A percentile compares a stretch with the other conserved stretches of the same genome.
Conservation (phyloP, 2,888 invertebrate species). For the Copidosoma aretas region DNA sequence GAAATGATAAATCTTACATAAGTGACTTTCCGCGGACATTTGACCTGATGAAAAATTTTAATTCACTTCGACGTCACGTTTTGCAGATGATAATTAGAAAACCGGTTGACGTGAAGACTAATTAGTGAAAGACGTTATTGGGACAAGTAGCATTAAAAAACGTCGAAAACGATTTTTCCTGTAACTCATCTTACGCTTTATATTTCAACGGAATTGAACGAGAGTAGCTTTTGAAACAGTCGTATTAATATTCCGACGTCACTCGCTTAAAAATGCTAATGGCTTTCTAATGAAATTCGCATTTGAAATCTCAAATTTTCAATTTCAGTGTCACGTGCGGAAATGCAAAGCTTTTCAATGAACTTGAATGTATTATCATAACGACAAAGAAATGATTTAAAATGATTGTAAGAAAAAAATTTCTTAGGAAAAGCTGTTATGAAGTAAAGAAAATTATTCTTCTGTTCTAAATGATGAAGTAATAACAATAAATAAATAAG, state of each 20-base stretch:
- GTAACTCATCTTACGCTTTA: too few species aligned
- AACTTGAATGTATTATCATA: constrained; percentile 1
- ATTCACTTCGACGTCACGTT: not conserved
- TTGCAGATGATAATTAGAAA: not conserved
- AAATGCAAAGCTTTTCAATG: not conserved
- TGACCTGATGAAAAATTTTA: constrained; percentile 4
- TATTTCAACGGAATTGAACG: too few species aligned
- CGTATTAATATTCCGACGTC: not conserved
- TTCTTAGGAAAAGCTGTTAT: not conserved
- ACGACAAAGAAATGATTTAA: not conserved
- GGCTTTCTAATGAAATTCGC: not conserved
- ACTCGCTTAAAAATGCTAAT: constrained; percentile 1
- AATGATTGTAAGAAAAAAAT: not conserved
- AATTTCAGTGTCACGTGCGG: not conserved
- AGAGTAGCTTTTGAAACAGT: too few species aligned
- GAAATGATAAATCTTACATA: not conserved
- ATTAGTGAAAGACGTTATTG: not conserved
- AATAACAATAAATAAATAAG: not conserved
- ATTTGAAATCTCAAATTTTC: not conserved
- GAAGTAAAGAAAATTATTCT: not conserved
- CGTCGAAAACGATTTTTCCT: too few species aligned
- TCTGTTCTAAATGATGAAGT: not conserved
- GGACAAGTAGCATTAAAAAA: not conserved
- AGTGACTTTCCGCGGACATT: not conserved
- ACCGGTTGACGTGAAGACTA: too few species aligned